phyloP scores from a whole-genome alignment of 2,888 invertebrate species.

The Caenorhabditis uteleia region DNA sequence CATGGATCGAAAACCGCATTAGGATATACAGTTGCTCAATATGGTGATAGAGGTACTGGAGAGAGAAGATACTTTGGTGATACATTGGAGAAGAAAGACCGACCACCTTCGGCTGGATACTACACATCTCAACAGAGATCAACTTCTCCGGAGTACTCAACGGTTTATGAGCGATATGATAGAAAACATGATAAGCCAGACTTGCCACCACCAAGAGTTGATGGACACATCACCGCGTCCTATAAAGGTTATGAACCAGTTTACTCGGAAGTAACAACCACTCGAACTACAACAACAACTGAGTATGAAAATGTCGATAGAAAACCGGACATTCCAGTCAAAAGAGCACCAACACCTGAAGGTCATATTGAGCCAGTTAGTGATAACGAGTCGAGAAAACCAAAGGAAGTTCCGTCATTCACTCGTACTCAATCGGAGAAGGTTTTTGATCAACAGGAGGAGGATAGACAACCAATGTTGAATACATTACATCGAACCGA shows the following conservation, averaged over 20 bases:
- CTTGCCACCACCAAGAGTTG: constrained; percentile 30
- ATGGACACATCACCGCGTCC: constrained; percentile 26
- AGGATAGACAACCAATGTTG: background rate
- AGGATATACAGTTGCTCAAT: constrained; percentile 64
- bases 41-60: constrained; percentile 37
- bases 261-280: constrained; percentile 39
- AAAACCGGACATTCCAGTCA: constrained; percentile 31
- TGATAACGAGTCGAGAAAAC: constrained; percentile 13
- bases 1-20: constrained; percentile 18
- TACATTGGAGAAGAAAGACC: constrained; percentile 37
- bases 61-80: constrained; percentile 48
- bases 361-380: constrained; percentile 21
- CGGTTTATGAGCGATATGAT: constrained; percentile 47
- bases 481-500: constrained; percentile 39
- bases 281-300: constrained; percentile 39
- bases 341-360: constrained; percentile 34
- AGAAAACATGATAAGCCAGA: constrained; percentile 32
- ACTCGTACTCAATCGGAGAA: constrained; percentile 50
- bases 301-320: constrained; percentile 39
- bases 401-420: constrained; percentile 25
- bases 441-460: constrained; percentile 22
- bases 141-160: constrained; percentile 43
- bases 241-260: constrained; percentile 41
- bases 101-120: constrained; percentile 28
- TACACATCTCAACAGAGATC: constrained; percentile 25